Base-by-base conservation (phyloP, 2,797 vertebrate species). In the Hapalemur alaotrensis region DNA sequence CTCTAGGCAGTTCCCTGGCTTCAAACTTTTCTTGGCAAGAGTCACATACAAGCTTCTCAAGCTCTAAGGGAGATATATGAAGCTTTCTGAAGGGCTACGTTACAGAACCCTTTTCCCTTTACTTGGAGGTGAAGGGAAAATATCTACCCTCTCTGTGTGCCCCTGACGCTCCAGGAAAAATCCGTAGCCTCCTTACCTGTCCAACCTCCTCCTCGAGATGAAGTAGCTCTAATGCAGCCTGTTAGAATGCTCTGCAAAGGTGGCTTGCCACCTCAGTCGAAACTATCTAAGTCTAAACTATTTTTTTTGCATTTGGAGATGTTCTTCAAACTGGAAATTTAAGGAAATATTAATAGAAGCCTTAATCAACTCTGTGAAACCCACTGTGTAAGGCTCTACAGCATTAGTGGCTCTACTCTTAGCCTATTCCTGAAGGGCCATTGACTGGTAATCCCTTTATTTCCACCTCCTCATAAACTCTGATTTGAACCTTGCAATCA, bases 71-170 rank as follows among this genome's bases (percentile, higher is more conserved):
- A 67, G 85, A 91, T 48, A 23, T 0, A 10, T 35, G 38, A 72
- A 86, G 17, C 25, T 84, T 73, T 79, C 32, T n/a, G 22, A 38
- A 35, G 13, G 4, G 3, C 23, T 35, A 18, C 61, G 30, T 61
- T 59, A 61, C 2, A 38, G 0, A 6, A 0, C 3, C 1, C 20
- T 5, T 70, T 41, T 2, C 3, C 32, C 22, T n/a, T 59, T 46
- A 5, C 75, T 20, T 54, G 12, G 30, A 80, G 28, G 50, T 4
- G 13, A 11, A 85, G 12, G n/a, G 8, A 46, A 32, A 35, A 8
- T 1, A 0, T 0, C 11, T 35, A 14, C 13, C 10, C 3, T 4
- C 46, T 59, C 38, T 28, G 1, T 18, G 12, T 76, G 8, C 0
- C 10, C 23, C 30, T 41, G 4, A 30, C 35, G 32, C 2, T 70